These are phyloP conservation scores for Zapornia atra DNA, from an alignment of 2,113 vertebrate genomes.

Conservation along the genomic window DNA sequence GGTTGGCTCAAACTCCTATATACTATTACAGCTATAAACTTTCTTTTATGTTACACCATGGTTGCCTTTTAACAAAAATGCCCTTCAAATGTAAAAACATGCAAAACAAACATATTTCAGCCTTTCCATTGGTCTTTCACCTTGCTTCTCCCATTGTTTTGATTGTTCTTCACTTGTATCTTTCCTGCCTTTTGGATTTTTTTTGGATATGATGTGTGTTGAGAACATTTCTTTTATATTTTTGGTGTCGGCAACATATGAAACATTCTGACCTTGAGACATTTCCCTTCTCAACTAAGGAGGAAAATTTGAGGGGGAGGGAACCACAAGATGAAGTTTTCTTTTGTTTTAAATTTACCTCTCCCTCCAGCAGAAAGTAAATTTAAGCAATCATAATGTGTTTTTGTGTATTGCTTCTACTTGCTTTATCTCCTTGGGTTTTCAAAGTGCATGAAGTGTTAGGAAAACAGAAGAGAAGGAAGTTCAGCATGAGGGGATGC, in stretches of 20 bases:
- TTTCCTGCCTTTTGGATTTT: neutral
- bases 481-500: neutral
- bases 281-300: constrained; percentile 21
- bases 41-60: constrained; percentile 12
- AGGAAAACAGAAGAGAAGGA: neutral
- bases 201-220: neutral
- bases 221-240: constrained; percentile 24
- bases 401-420: neutral
- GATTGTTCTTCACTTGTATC: neutral
- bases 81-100: constrained; percentile 40
- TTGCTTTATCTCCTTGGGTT: neutral
- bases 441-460: neutral
- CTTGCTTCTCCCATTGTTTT: constrained; percentile 25
- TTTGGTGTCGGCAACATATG: constrained; percentile 18
- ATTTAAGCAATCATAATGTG: neutral
- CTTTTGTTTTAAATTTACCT: neutral
- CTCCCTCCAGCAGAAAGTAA: neutral
- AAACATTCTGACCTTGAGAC: constrained; percentile 34
- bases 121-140: neutral
- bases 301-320: neutral
- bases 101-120: constrained; percentile 22
- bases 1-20: constrained; percentile 26
- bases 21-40: constrained; percentile 53
- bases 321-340: neutral
- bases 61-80: constrained; percentile 19